Evolutionary conservation across 2,888 invertebrate species (phyloP).

Genomic region (Myopa testacea): DNA sequence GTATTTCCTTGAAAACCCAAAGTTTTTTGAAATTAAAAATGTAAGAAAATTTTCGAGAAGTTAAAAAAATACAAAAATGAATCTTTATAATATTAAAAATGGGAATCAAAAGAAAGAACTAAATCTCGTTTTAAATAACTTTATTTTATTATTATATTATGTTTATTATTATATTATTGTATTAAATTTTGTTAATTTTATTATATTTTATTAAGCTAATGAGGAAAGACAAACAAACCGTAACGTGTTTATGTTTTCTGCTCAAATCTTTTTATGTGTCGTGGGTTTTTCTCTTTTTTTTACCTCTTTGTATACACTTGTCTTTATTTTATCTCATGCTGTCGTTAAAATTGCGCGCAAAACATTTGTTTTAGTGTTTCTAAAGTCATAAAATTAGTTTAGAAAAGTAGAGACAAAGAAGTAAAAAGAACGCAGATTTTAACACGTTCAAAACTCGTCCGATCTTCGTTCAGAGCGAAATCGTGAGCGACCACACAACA

Average conservation of each 20-base stretch:
- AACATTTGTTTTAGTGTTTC: neutral
- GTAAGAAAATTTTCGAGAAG: too few species aligned
- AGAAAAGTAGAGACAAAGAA: neutral
- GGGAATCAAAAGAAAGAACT: too few species aligned
- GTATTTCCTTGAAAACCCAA: too few species aligned
- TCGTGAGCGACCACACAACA: too few species aligned
- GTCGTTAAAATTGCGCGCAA: neutral
- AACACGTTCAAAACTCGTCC: neutral
- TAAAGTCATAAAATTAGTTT: neutral
- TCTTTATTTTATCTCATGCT: neutral
- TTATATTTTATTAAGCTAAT: neutral
- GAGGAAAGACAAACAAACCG: neutral
- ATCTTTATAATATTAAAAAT: too few species aligned
- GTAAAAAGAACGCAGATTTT: neutral
- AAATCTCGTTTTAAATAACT: too few species aligned
- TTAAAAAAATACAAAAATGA: too few species aligned
- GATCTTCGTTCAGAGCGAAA: too few species aligned
- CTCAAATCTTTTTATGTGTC: neutral
- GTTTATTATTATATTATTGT: neutral
- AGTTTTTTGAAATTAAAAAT: too few species aligned
- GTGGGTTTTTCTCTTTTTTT: neutral
- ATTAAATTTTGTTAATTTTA: neutral
- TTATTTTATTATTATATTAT: neutral
- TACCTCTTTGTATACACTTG: neutral
- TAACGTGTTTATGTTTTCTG: neutral